These are phyloP conservation scores for Ametastegia equiseti DNA, from an alignment of 2,888 invertebrate genomes.

Conservation along the genomic window DNA sequence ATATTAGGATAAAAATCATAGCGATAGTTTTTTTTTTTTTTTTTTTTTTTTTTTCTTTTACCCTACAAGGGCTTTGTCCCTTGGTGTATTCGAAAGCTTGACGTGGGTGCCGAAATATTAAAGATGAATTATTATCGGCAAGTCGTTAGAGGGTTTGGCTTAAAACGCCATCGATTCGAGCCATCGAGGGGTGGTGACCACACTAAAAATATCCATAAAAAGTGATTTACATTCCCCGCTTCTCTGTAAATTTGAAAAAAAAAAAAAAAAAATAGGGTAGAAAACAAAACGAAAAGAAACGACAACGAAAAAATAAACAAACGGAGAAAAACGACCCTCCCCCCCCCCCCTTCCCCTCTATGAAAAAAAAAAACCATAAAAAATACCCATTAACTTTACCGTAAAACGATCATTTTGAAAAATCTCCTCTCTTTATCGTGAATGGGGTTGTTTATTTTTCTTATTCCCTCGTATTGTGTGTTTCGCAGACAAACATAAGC, in stretches of 20 bases:
- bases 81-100: neutral
- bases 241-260: neutral
- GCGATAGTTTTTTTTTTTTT: no score
- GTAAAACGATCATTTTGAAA: conserved; percentile 16
- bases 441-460: neutral
- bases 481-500: neutral
- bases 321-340: neutral
- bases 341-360: no score
- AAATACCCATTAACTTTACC: neutral
- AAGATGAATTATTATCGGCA: conserved; percentile 44
- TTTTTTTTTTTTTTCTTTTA: neutral
- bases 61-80: neutral
- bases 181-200: conserved; percentile 44
- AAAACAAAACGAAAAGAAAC: neutral
- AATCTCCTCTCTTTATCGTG: neutral
- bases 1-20: neutral
- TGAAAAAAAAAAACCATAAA: neutral
- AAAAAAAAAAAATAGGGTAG: neutral
- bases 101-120: conserved; percentile 37
- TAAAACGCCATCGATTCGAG: conserved; percentile 31
- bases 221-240: conserved; percentile 36
- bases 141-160: conserved; percentile 40
- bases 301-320: neutral
- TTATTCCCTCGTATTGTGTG: neutral
- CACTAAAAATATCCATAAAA: conserved; percentile 47